Evolutionary conservation across 2,888 invertebrate species (phyloP).

Genomic region (Balanococcus diminutus): DNA sequence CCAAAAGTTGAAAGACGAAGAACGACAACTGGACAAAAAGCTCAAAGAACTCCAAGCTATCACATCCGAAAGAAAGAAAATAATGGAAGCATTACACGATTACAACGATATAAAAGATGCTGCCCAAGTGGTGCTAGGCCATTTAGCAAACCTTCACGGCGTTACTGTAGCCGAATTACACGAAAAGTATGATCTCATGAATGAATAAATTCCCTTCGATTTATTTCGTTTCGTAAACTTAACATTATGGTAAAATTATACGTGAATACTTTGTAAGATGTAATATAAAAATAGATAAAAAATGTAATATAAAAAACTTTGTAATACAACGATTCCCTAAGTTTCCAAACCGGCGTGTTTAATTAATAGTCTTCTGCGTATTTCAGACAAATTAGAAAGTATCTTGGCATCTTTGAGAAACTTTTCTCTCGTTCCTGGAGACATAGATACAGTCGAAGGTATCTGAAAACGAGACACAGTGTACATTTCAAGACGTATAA

Average conservation of each 20-base stretch:
- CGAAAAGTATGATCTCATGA: conserved; percentile 55
- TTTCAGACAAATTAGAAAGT: conserved; percentile 42
- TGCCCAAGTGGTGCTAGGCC: conserved; percentile 57
- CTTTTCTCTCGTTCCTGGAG: background rate
- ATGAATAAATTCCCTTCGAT: background rate
- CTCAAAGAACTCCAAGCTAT: conserved; percentile 40
- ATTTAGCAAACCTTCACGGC: conserved; percentile 56
- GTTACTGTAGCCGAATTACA: conserved; percentile 57
- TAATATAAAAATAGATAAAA: background rate
- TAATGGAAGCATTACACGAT: conserved; percentile 57
- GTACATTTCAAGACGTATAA: background rate
- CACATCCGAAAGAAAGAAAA: conserved; percentile 43
- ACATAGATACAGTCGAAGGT: conserved; percentile 46
- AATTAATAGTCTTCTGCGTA: conserved; percentile 34
- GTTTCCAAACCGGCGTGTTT: background rate
- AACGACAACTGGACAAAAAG: conserved; percentile 42
- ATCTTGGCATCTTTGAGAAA: conserved; percentile 8
- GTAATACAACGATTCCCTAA: background rate
- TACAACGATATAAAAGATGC: conserved; percentile 58
- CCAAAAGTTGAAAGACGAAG: conserved; percentile 42
- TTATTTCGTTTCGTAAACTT: background rate
- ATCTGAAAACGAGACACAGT: conserved; percentile 7
- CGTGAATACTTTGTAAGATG: background rate
- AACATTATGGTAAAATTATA: background rate
- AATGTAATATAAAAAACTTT: background rate